Conservation (phyloP, 2,888 invertebrate genomes). For the Cryptus armator region DNA sequence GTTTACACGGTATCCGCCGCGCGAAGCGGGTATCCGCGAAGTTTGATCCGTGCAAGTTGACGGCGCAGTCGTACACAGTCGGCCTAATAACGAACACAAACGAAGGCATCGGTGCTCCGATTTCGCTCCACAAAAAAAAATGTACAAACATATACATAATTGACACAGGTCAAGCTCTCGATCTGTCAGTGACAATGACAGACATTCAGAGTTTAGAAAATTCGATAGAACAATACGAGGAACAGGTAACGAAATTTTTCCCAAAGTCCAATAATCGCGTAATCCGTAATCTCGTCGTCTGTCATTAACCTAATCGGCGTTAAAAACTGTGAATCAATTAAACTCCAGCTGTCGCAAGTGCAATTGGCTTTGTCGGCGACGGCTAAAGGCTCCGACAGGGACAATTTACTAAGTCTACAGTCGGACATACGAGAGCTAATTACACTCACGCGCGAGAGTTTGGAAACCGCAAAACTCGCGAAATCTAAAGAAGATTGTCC, state of each 20-base stretch:
- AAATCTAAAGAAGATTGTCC: slow-evolving; percentile 69
- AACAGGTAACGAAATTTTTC: slow-evolving; percentile 74
- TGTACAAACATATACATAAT: neutral
- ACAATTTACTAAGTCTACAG: slow-evolving; percentile 88
- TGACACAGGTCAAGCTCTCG: slow-evolving; percentile 3
- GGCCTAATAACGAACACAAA: neutral
- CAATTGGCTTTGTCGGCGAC: slow-evolving; percentile 87
- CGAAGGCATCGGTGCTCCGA: neutral
- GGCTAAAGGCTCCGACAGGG: slow-evolving; percentile 86
- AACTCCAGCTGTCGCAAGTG: slow-evolving; percentile 88
- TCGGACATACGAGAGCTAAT: slow-evolving; percentile 90
- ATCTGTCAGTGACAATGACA: slow-evolving; percentile 71
- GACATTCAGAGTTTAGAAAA: slow-evolving; percentile 76
- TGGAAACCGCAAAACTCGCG: slow-evolving; percentile 80
- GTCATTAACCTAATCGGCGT: slow-evolving; percentile 23
- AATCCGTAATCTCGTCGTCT: neutral
- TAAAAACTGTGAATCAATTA: slow-evolving; percentile 19
- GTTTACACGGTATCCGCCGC: too few species aligned
- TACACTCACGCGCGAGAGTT: slow-evolving; percentile 89
- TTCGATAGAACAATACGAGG: slow-evolving; percentile 79
- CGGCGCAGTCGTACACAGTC: neutral
- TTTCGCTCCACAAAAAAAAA: neutral
- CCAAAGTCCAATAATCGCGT: neutral
- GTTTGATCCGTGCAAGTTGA: neutral
- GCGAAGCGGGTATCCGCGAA: too few species aligned